A percentile compares a stretch with the other conserved stretches of the same genome.
phyloP scores from a whole-genome alignment of 2,797 vertebrate species.

The Anas flavirostris region DNA sequence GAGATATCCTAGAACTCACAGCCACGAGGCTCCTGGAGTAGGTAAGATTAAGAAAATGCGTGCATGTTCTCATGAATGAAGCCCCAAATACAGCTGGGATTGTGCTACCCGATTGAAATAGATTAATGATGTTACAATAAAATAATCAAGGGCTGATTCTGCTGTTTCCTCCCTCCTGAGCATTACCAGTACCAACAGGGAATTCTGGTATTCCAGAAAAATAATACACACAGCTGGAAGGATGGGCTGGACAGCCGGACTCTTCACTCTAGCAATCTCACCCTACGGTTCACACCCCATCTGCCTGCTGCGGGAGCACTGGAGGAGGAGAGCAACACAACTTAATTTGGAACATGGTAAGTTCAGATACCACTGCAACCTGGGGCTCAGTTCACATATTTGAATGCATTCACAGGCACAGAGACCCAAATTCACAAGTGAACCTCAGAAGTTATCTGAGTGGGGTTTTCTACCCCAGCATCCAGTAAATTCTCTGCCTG shows the following conservation, averaged over 20 bases:
- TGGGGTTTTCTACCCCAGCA: neutral
- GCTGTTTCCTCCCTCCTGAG: neutral
- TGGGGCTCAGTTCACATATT: neutral
- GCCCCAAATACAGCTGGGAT: neutral
- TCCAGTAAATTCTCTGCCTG: neutral
- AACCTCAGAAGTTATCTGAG: neutral
- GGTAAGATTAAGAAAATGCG: neutral
- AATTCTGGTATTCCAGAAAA: neutral
- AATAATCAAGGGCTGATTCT: neutral
- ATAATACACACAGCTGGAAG: neutral
- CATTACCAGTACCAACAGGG: neutral
- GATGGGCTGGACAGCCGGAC: neutral
- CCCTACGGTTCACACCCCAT: neutral
- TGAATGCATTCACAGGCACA: neutral
- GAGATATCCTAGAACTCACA: neutral
- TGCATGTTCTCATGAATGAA: neutral
- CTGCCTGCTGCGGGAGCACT: neutral
- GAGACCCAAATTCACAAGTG: neutral
- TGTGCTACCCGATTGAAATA: neutral
- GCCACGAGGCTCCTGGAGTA: rapidly evolving
- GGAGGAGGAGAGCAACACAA: neutral
- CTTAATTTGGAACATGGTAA: neutral
- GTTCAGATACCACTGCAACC: neutral
- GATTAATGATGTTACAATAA: neutral
- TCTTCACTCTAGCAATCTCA: neutral